Evolutionary conservation across 2,113 vertebrate genomes (phyloP), one percentile per base, ranked within the genome.

Genomic region (Labeo rohita): DNA sequence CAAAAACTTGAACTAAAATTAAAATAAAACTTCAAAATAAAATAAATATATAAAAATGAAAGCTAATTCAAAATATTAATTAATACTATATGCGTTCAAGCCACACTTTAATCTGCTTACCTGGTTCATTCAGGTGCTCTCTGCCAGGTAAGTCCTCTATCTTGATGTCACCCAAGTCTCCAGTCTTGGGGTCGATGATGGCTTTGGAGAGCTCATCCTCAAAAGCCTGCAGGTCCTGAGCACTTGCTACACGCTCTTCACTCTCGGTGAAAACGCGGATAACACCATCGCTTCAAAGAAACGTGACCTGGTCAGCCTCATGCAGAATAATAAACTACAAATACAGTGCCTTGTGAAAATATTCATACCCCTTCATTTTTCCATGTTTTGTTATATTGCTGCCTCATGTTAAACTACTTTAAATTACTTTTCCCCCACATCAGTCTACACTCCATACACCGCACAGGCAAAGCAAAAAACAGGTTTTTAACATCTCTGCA

Each of bases 221-320:
- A 91, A 99, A 99, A 61, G 97, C 96, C n/a, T 97, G 96, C 43
- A 97, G 93, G 86, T 99, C 97, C 49, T 97, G 94, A 74, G 94
- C 87, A 86, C 93, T 96, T 18, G 98, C 98, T 89, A 93, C 92
- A 49, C 97, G 96, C 39, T 97, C 96, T 79, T 93, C 93, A 28
- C 93, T 95, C 86, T 97, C 95, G 6, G 98, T 99, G 91, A 99
- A 99, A 39, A 99, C 96, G 15, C 98, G 96, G 89, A 99, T 96
- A 89, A 98, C 93, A 74, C 98, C 97, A 91, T 99, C 98, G 86
- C 98, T 99, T 86, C 90, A 91, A 0, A 0, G 36, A 88, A 23
- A 74, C 10, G 36, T 43, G 65, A 73, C 15, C 59, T 3, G 21
- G 28, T 84, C 45, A 80, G 59, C 0, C 15, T 80, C 28, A 45